Conservation (phyloP, 2,797 vertebrate genomes). For the Falco peregrinus region DNA sequence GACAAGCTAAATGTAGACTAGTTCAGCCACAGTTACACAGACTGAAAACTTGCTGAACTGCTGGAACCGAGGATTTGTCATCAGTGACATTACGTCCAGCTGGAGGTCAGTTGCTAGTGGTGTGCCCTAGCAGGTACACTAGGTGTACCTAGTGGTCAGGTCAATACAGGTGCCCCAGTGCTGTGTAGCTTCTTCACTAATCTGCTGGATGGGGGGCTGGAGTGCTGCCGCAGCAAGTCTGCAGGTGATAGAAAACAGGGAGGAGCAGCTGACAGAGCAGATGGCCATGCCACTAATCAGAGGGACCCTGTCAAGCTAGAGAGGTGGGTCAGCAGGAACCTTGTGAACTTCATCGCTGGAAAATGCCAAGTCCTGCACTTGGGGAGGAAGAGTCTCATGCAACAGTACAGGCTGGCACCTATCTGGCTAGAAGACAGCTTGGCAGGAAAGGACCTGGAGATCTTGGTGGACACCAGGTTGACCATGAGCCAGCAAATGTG, state of each 20-base stretch:
- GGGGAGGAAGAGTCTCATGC: neutral
- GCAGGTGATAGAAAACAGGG: neutral
- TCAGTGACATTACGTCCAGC: neutral
- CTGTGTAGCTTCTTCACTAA: neutral
- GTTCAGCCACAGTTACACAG: neutral
- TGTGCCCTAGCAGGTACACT: too few relatives aligned
- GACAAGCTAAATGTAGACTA: neutral
- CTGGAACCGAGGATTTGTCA: too few relatives aligned
- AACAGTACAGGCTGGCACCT: neutral
- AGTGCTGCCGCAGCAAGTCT: neutral
- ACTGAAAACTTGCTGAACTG: neutral
- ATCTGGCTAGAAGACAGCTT: neutral
- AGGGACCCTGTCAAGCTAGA: neutral
- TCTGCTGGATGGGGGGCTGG: too few relatives aligned
- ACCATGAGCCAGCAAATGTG: neutral
- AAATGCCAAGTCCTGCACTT: neutral
- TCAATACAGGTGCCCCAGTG: too few relatives aligned
- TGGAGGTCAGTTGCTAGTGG: too few relatives aligned
- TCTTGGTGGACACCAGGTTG: neutral
- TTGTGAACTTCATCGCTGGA: neutral
- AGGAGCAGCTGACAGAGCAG: neutral
- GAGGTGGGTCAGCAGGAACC: neutral
- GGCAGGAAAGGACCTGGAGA: neutral
- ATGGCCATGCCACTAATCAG: accelerated
- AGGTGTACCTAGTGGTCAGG: neutral